Base-by-base conservation (phyloP, 2,888 invertebrate genomes). In the Dasypogon diadema region DNA sequence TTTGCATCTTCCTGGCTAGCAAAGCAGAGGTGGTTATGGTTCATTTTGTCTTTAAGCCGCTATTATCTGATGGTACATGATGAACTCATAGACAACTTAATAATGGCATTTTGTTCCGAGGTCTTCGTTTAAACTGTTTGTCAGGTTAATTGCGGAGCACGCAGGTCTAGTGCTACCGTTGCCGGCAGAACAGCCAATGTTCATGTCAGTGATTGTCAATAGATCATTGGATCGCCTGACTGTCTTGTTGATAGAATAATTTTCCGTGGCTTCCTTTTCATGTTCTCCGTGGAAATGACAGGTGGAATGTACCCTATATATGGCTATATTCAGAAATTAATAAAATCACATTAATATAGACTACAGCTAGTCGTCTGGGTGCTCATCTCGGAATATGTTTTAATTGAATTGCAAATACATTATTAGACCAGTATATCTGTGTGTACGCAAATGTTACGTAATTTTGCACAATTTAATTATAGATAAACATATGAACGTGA, bases 141-240 rank as follows among this genome's bases (percentile, higher is more conserved):
- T 65, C 65, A 65, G 65, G 48, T 65, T 65, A 65, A 65, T 65
- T 65, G 65, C 65, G 26, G 24, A 5, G 48, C 46, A 46, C 65
- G 37, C 48, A 16, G 26, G 42, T 65, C 65, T 21, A 46, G 14
- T 2, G 65, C 65, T 65, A 65, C 65, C 24, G 65, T 42, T 48
- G 65, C 46, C 42, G 37, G n/a, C 24, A n/a, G 48, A 65, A 48
- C 24, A 24, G 65, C 65, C 65, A 65, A 65, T 65, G 65, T 65
- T 65, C 65, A 65, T 65, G 65, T 65, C 65, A 65, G 65, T 42
- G 65, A 65, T 65, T 65, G 65, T 65, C 65, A 65, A 65, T 65
- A 65, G 65, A 65, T 65, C 65, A 65, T 21, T 18, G 65, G 24
- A 42, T 65, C 24, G 48, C 65, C 48, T 65, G 42, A 65, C 60